Conservation (phyloP, 35 echinoderm and acorn worm genomes). For the Ophiothrix spiculata region DNA sequence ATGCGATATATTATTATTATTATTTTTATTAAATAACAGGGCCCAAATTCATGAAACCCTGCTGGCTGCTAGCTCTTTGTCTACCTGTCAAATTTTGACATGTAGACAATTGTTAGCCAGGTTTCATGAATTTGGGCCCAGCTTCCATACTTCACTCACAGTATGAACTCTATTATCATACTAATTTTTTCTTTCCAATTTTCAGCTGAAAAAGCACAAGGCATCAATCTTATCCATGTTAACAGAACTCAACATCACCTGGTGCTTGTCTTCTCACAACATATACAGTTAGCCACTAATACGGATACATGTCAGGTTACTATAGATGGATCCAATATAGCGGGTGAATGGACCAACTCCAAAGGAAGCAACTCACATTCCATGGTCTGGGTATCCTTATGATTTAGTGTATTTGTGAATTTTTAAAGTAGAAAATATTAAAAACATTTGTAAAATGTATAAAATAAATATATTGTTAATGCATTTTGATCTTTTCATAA, state of each 20-base stretch:
- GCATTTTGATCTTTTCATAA: too few relatives aligned
- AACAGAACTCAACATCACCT: constrained; percentile 29
- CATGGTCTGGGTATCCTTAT: constrained; percentile 84
- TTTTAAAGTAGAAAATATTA: background rate
- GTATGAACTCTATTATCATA: too few relatives aligned
- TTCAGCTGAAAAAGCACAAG: constrained; percentile 73
- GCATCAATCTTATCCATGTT: constrained; percentile 45
- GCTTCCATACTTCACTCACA: too few relatives aligned
- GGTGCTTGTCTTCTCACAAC: constrained; percentile 56
- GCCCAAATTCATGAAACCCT: too few relatives aligned
- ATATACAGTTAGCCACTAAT: constrained; percentile 28
- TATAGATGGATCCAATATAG: constrained; percentile 28
- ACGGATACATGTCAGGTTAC: constrained; percentile 18
- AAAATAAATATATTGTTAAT: too few relatives aligned
- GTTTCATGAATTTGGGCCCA: too few relatives aligned
- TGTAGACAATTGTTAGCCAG: too few relatives aligned
- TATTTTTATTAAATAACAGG: too few relatives aligned
- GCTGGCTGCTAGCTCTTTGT: too few relatives aligned
- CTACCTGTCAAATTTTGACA: too few relatives aligned
- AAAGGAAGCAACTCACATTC: constrained; percentile 41
- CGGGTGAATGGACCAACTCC: constrained; percentile 66
- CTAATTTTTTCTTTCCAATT: too few relatives aligned
- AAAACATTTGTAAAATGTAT: background rate
- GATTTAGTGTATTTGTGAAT: background rate
- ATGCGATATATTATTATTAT: too few relatives aligned